Base-by-base conservation (phyloP, 1,140 invertebrate genomes). In the Cataglyphis hispanica region DNA sequence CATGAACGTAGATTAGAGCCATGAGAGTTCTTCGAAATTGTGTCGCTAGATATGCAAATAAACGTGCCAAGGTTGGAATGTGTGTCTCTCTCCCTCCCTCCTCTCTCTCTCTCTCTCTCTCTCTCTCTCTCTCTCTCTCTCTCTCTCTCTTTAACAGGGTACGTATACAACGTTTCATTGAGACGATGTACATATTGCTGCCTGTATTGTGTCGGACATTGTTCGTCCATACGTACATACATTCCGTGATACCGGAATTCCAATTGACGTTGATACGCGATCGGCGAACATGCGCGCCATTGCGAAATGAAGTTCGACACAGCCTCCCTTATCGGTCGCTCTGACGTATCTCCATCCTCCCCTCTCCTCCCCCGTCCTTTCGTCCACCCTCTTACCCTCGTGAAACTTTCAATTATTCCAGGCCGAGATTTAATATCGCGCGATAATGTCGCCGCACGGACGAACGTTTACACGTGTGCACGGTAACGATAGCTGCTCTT, bases 401-500 rank as follows among this genome's bases (percentile, higher is more conserved):
- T 83, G 74, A 76, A 87, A 89, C 88, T 93, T 93, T 94, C 93
- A 94, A 94, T 94, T 94, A 94, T 93, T 92, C 91, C 69, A 85
- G 75, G 81, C 87, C 89, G 89, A 89, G 92, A 93, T 94, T 94
- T 94, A 94, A 94, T 93, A 94, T 93, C 92, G 88, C 74, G 74
- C 81, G 83, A 87, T 84, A 90, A 88, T 80, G 89, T 81, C 86
- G 87, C 89, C 90, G 88, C 77, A 77, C 69, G 75, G 85, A 88
- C 86, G 89, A 91, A 92, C 89, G 87, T 91, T 92, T 91, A 92
- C 92, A 91, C 90, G 92, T 91, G 91, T 93, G 92, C 92, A 91
- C 88, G 63, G 85, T 67, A 78, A 53, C 76, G 88, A 77, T 84
- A 87, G 86, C 89, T 86, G 86, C 85, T 92, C 91, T 92, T 91